Evolutionary conservation across 2,888 invertebrate species (phyloP), one percentile per base, ranked within the genome.

Genomic region (Hipparchia sbordonii): DNA sequence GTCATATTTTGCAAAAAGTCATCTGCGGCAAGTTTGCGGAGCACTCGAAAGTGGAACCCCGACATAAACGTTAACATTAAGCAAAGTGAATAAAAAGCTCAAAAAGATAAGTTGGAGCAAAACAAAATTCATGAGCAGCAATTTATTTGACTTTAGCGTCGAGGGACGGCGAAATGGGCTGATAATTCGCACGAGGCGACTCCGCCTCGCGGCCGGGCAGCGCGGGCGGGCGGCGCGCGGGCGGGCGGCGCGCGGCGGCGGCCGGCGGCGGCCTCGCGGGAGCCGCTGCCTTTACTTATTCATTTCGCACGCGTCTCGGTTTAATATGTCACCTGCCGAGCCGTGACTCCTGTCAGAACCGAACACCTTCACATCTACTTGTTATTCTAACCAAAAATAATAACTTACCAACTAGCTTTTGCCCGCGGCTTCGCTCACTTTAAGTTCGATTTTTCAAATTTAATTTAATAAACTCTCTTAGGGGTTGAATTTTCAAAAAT

Each of bases 71-170:
- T 67, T 67, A 69, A 57, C 57, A 65, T 72, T 45, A 69, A 69
- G 57, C 33, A 68, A 72, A 65, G 46, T 60, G 67, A 72, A 63
- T 69, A 72, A 66, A 73, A 67, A 66, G 57, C 52, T 68, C 54
- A 45, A 63, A 70, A 72, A 65, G 59, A 65, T 63, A 59, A 68
- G 61, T 71, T 62, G 72, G 59, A 72, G 59, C 65, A 65, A 70
- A 74, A 72, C 72, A 72, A 74, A 61, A 70, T 71, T 74, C 74
- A 71, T 71, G 71, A 74, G 60, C 62, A 60, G 68, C 69, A 61
- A 76, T 75, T 67, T 72, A 72, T 75, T 74, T 70, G 75, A 70
- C 56, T 76, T 68, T 6, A 65, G 73, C 73, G 72, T 72, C 72
- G 72, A 57, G 75, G 72, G 74, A 75, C 51, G 45, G 10, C n/a